Evolutionary conservation across 2,888 invertebrate species (phyloP).

Genomic region (Tethea ocularis): DNA sequence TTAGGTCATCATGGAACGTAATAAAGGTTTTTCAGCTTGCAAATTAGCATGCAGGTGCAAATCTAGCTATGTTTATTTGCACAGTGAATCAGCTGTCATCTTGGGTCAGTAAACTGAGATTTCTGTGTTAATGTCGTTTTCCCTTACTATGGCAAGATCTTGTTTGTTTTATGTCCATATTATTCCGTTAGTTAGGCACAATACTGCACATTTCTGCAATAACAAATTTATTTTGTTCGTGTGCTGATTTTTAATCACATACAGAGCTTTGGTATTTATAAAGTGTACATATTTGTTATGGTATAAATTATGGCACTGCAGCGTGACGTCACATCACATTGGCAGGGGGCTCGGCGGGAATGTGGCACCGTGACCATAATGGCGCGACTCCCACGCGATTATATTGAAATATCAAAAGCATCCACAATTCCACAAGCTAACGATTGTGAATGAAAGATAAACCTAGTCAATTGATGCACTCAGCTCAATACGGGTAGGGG

Average conservation of each 20-base stretch:
- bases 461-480: constrained; percentile 2
- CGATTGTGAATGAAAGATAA: constrained; percentile 9
- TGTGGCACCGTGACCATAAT: constrained; percentile 31
- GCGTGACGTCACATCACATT: constrained; percentile 45
- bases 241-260: background rate
- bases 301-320: background rate
- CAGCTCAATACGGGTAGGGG: constrained; percentile 1
- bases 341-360: constrained; percentile 41
- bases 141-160: background rate
- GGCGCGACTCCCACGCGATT: constrained; percentile 42
- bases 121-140: background rate
- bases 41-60: background rate
- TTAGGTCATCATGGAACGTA: background rate
- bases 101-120: background rate
- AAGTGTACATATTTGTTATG: background rate
- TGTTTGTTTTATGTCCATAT: background rate
- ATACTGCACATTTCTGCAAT: no score
- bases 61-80: background rate
- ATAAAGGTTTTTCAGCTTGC: background rate
- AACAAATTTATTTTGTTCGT: no score
- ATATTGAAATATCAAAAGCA: constrained; percentile 24
- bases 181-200: no score
- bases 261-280: background rate
- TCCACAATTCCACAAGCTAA: constrained; percentile 1
- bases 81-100: background rate